A percentile compares a stretch with the other conserved stretches of the same genome.
These are phyloP conservation scores for Boleophthalmus pectinirostris DNA, from an alignment of 2,113 vertebrate genomes.

Conservation along the genomic window DNA sequence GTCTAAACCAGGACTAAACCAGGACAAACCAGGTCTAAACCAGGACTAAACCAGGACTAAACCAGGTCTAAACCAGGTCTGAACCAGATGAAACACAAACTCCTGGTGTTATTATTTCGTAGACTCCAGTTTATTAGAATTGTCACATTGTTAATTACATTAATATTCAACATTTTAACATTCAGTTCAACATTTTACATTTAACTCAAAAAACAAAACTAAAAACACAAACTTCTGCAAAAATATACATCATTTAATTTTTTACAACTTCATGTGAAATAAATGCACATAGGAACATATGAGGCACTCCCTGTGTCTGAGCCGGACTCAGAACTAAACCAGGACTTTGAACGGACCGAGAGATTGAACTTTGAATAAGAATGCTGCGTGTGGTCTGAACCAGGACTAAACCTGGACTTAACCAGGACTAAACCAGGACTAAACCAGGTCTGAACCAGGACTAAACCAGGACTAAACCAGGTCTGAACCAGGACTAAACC, in stretches of 20 bases:
- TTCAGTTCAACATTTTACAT: slow-evolving; percentile 59
- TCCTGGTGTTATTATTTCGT: neutral
- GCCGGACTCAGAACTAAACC: neutral
- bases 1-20: neutral
- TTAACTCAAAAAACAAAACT: slow-evolving; percentile 22
- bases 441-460: neutral
- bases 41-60: neutral
- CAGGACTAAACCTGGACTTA: neutral
- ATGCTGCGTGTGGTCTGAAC: too few species aligned
- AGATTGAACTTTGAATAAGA: too few species aligned
- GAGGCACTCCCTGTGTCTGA: neutral
- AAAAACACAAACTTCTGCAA: slow-evolving; percentile 64
- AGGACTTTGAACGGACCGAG: too few species aligned
- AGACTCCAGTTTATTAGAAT: slow-evolving; percentile 1
- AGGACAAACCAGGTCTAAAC: neutral
- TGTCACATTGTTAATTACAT: slow-evolving; percentile 52
- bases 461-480: neutral
- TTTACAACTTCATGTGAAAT: slow-evolving; percentile 47
- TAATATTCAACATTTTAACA: slow-evolving; percentile 73
- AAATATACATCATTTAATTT: slow-evolving; percentile 72
- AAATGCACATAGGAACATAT: neutral
- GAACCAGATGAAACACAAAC: neutral
- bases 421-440: neutral
- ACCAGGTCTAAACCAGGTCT: neutral
- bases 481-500: neutral